phyloP scores from a whole-genome alignment of 2,888 invertebrate genomes.

The Mystacides longicornis region DNA sequence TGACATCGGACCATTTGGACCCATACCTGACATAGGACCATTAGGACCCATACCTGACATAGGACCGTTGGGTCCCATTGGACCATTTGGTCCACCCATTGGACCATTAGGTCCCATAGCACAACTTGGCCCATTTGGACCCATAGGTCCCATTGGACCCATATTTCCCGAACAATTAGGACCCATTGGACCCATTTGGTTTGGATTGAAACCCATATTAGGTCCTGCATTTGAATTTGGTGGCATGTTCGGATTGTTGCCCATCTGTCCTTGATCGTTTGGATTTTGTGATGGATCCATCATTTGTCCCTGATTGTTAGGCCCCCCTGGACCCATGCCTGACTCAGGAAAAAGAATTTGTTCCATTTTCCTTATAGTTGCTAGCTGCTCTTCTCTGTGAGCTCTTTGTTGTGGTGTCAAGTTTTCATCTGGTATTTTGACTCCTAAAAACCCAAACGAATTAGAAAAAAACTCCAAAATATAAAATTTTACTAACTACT shows the following conservation, averaged over 20 bases:
- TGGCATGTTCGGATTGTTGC: conserved; percentile 34
- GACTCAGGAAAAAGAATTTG: conserved; percentile 87
- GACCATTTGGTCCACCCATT: conserved; percentile 32
- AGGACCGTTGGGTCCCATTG: conserved; percentile 39
- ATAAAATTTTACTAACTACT: too few relatives aligned
- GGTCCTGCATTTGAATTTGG: conserved; percentile 29
- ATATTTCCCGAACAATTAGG: conserved; percentile 20
- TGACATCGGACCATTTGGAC: conserved; percentile 22
- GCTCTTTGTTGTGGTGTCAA: conserved; percentile 93
- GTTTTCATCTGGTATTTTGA: conserved; percentile 93
- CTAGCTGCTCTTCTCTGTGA: conserved; percentile 87
- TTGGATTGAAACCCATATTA: conserved; percentile 31
- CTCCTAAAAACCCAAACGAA: conserved; percentile 41
- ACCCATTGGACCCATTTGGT: conserved; percentile 37
- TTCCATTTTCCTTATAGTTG: conserved; percentile 86
- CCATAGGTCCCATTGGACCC: conserved; percentile 31
- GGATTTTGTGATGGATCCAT: conserved; percentile 36
- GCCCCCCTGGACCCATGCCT: conserved; percentile 31
- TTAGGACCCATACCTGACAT: conserved; percentile 41
- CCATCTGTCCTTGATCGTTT: conserved; percentile 36
- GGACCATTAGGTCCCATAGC: conserved; percentile 33
- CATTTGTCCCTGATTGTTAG: conserved; percentile 29
- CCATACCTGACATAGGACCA: conserved; percentile 29
- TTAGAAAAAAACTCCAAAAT: too few relatives aligned
- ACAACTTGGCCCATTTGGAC: conserved; percentile 31